These are phyloP conservation scores for Todus mexicanus DNA, from an alignment of 2,797 vertebrate species.

Conservation along the genomic window DNA sequence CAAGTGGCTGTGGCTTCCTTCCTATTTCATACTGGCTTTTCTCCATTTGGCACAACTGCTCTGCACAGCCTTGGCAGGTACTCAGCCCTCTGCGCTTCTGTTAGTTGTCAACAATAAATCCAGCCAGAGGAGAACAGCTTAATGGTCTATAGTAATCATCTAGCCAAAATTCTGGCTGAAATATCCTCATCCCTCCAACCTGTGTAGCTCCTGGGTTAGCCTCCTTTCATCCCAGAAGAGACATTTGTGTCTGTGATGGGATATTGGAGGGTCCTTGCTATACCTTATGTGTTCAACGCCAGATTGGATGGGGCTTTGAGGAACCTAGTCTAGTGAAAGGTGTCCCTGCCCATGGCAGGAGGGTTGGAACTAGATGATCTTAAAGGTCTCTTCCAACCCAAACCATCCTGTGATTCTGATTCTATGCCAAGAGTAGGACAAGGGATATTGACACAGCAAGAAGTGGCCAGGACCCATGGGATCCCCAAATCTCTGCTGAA, in stretches of 20 bases:
- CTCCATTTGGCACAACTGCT: not conserved
- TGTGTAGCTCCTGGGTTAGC: not conserved
- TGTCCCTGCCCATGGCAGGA: not conserved
- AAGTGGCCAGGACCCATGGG: not conserved
- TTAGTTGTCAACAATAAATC: conserved; percentile 33
- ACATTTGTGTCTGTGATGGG: not conserved
- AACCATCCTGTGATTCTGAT: not conserved
- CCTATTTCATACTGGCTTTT: not conserved
- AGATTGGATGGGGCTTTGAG: not conserved
- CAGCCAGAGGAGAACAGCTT: not conserved
- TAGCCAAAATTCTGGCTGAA: not conserved
- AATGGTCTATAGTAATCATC: not conserved
- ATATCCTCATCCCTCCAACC: not conserved
- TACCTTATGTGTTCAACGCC: not conserved
- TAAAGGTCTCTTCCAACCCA: not conserved
- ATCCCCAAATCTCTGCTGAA: not conserved
- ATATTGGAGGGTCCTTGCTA: not conserved
- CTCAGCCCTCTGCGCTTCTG: not conserved
- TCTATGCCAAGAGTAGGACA: not conserved
- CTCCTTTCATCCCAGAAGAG: not conserved
- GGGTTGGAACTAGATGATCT: not conserved
- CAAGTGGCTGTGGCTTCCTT: not conserved
- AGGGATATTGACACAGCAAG: not conserved
- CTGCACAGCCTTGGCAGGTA: conserved; percentile 6
- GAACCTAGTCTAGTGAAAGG: not conserved